Evolutionary conservation across 1,140 invertebrate genomes (phyloP), one percentile per base, ranked within the genome.

Genomic region (Bilobella aurantiaca): DNA sequence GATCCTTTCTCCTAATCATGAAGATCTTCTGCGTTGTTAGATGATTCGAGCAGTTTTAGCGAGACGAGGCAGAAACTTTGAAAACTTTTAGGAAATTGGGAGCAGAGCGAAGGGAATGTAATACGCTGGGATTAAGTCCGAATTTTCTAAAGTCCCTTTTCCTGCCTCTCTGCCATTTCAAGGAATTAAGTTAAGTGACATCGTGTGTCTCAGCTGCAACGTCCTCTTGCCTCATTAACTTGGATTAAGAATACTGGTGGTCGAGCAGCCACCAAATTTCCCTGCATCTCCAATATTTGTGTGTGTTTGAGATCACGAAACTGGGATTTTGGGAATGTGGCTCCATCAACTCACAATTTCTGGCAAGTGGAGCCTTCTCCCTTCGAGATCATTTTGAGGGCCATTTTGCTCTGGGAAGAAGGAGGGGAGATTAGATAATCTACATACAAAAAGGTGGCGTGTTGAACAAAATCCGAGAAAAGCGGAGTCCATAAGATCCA

Each of bases 381-480:
- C 56, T 56, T 21, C 56, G n/a, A 63, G 57, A 58, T 53, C 49
- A 53, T 53, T 42, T 42, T 18, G 49, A 18, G 23, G 25, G 25
- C 8, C 34, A 8, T 42, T 42, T 42, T 8, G 34, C 34, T 42
- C 34, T n/a, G n/a, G n/a, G n/a, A 53, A 53, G 49, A 59, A 23
- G 23, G 29, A 29, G 58, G 32, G 31, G 58, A 59, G 58, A 59
- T 59, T 59, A 59, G 58, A 59, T 59, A 59, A 59, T 59, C 58
- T 59, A 59, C 28, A 64, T 57, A 68, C 67, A 57, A 64, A 64
- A 65, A 69, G 67, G 67, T 69, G 67, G 67, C 67, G 67, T 69
- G 47, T 69, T 62, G 63, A 61, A 62, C 64, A 25, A 57, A 69
- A 65, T 62, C 67, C 63, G 42, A 21, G 42, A 28, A 65, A 69